Percentiles rank a stretch among this genome's conserved stretches.
phyloP scores from a whole-genome alignment of 2,113 vertebrate genomes.

The Sialia sialis region DNA sequence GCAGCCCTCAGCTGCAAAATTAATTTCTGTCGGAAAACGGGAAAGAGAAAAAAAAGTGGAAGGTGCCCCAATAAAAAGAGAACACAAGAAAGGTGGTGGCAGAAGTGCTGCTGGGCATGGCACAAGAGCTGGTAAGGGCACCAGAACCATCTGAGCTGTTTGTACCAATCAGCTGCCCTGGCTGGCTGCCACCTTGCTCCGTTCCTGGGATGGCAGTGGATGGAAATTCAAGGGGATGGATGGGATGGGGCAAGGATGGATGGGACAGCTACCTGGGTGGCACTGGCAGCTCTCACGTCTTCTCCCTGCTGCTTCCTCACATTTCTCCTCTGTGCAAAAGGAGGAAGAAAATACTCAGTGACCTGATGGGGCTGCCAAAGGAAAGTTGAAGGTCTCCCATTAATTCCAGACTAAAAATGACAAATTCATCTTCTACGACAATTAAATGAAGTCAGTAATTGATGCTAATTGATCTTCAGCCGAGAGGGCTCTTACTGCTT shows the following conservation, averaged over 20 bases:
- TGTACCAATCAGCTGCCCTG: background rate
- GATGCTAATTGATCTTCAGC: constrained; percentile 87
- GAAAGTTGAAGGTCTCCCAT: constrained; percentile 86
- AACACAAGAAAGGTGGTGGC: background rate
- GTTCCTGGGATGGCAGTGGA: background rate
- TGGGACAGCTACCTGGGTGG: background rate
- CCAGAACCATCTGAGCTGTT: background rate
- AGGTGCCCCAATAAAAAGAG: background rate
- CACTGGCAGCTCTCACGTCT: rapidly evolving
- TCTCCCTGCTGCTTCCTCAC: background rate
- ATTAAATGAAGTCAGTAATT: constrained; percentile 91
- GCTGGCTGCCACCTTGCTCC: background rate
- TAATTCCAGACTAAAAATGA: constrained; percentile 89
- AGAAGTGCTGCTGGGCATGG: rapidly evolving
- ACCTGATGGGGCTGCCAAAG: constrained; percentile 73
- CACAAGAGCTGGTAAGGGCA: background rate
- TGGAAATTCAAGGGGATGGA: background rate
- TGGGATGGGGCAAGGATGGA: background rate
- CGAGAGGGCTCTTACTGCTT: constrained; percentile 68
- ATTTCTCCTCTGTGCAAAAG: background rate
- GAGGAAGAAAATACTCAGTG: constrained; percentile 45
- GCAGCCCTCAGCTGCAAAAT: constrained; percentile 82
- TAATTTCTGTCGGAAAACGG: constrained; percentile 80
- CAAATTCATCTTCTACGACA: constrained; percentile 87
- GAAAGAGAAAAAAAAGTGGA: constrained; percentile 53